Base-by-base conservation (phyloP, 2,888 invertebrate species). In the Netelia virgata region DNA sequence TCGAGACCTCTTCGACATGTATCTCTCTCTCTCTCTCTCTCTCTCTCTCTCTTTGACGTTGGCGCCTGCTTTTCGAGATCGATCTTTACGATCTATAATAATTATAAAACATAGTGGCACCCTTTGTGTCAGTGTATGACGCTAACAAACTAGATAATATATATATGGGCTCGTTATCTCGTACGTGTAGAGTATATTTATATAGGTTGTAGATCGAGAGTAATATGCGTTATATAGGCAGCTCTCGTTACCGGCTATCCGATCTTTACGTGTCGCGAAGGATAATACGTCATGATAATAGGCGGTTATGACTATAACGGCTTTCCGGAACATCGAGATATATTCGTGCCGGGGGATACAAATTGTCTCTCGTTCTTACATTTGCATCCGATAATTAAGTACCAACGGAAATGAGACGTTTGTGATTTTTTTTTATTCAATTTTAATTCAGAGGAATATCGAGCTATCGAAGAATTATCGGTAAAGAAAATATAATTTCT, bases 71-170 rank as follows among this genome's bases (percentile, higher is more conserved):
- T 43, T 47, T 59, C 72, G 57, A 84, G 84, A 87, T 87, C 78
- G 80, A 86, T 87, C 83, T 86, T 82, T 87, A 80, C 81, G 57
- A 72, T 84, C 82, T 83, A 28, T 18, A 74, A 85, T 85, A 81
- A 85, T 85, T 83, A 83, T 78, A 78, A 86, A 81, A 80, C 84
- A 88, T 83, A 88, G 85, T 87, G 87, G 87, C 78, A 78, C 59
- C 69, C 86, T 88, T 88, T 88, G 86, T 87, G 83, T 85, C 82
- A 84, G 59, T 43, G 47, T 18, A 23, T 69, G 75, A 63, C 75
- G 53, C 61, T 47, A 74, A 53, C 16, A 61, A 61, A 68, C 77
- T 41, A 68, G 28, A 41, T 57, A 64, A 68, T 55, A 59, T 36
- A 47, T 28, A 47, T 53, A 61, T 28, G 36, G 10, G 10, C 20